These are phyloP conservation scores for Osmerus eperlanus DNA, from an alignment of 2,113 vertebrate species.

Conservation along the genomic window DNA sequence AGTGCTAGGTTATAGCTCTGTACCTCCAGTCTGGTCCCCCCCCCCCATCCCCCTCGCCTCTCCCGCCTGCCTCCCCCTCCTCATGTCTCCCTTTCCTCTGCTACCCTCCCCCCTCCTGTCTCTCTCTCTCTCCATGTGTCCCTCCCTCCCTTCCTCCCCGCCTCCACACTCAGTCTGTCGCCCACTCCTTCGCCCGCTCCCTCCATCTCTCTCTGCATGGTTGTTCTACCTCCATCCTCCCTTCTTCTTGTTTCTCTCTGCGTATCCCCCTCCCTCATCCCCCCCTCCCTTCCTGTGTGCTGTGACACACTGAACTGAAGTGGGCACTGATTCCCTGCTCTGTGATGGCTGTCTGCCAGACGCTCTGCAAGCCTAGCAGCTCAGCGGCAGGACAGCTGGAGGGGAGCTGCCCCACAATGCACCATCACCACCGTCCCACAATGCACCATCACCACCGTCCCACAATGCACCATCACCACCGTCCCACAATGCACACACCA, in stretches of 20 bases:
- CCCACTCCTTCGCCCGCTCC: not conserved
- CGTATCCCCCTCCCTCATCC: not conserved
- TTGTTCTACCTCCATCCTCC: constrained; percentile 8
- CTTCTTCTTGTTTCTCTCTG: not conserved
- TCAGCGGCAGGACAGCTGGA: constrained; percentile 65
- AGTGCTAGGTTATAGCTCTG: not conserved
- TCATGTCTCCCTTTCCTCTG: not conserved
- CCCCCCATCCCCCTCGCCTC: not conserved
- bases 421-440: constrained; percentile 37
- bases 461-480: no score
- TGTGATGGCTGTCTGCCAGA: constrained; percentile 71
- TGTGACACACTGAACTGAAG: constrained; percentile 76
- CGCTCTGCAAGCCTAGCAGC: constrained; percentile 61
- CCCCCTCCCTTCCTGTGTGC: constrained; percentile 14
- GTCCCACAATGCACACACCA: no score
- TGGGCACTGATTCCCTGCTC: constrained; percentile 67
- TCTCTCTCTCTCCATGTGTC: constrained; percentile 1
- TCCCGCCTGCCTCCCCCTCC: not conserved
- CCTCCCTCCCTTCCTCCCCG: not conserved
- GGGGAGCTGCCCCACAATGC: constrained; percentile 59
- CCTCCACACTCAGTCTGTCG: not conserved
- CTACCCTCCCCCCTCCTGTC: not conserved
- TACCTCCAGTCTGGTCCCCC: no score
- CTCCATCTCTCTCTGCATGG: constrained; percentile 5
- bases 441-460: no score